Percentiles rank a stretch among this genome's conserved stretches.
Conservation (phyloP, 1,140 invertebrate species). For the Stenopsyche tienmushanensis region DNA sequence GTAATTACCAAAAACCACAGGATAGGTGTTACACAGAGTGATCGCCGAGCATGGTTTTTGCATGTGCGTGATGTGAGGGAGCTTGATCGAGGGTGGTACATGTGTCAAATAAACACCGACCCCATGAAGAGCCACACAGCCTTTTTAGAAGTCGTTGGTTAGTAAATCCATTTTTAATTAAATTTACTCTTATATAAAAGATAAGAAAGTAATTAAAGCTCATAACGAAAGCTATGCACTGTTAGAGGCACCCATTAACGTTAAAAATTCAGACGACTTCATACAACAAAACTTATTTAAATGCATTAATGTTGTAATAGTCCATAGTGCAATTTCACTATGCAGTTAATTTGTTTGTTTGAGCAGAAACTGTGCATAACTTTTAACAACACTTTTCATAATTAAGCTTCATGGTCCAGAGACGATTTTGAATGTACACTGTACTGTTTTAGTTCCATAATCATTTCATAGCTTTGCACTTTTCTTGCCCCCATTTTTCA, state of each 20-base stretch:
- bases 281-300: neutral
- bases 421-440: neutral
- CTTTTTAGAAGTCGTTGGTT: slow-evolving; percentile 85
- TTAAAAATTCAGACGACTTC: too few relatives aligned
- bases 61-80: slow-evolving; percentile 79
- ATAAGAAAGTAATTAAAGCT: too few relatives aligned
- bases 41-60: slow-evolving; percentile 80
- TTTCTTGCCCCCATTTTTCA: too few relatives aligned
- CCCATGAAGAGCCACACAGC: slow-evolving; percentile 89
- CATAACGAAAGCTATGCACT: too few relatives aligned
- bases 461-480: neutral
- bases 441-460: neutral
- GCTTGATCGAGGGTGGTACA: slow-evolving; percentile 79
- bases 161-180: too few relatives aligned
- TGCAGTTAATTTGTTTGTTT: neutral
- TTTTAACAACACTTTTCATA: neutral
- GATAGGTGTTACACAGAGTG: slow-evolving; percentile 78
- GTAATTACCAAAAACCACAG: slow-evolving; percentile 88
- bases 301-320: too few relatives aligned
- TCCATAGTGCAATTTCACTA: neutral
- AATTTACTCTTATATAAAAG: too few relatives aligned
- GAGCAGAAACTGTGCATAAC: neutral
- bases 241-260: too few relatives aligned
- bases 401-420: neutral
- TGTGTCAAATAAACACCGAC: slow-evolving; percentile 90